These are phyloP conservation scores for Bruchidius siliquastri DNA, from an alignment of 2,888 invertebrate species.

Conservation along the genomic window DNA sequence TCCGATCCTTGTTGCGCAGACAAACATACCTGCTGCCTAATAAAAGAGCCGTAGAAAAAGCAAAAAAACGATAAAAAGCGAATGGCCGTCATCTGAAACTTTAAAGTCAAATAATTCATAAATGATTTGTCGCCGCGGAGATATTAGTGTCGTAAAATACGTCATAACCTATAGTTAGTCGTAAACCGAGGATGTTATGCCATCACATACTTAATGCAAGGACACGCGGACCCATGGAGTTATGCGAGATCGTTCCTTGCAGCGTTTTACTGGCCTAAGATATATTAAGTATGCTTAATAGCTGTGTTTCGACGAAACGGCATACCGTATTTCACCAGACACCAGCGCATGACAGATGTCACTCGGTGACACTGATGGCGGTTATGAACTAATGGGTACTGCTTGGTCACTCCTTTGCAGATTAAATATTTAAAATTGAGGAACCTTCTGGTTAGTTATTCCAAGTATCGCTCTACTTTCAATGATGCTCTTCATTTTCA, in stretches of 20 bases:
- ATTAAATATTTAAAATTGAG: not conserved
- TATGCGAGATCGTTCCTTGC: not conserved
- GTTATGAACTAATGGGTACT: not conserved
- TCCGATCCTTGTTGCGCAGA: not conserved
- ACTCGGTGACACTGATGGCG: not conserved
- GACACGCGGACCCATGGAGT: conserved; percentile 24
- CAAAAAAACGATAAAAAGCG: not conserved
- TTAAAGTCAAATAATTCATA: not conserved
- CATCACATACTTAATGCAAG: conserved; percentile 23
- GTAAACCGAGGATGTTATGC: not conserved
- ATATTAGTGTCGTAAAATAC: not conserved
- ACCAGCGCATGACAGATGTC: not conserved
- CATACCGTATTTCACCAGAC: not conserved
- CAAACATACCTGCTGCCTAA: not conserved
- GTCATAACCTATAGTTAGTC: not conserved
- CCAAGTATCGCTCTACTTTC: too few species aligned
- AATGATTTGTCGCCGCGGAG: not conserved
- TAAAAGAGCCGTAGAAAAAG: not conserved
- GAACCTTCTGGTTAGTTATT: not conserved
- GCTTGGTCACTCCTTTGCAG: not conserved
- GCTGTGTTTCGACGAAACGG: not conserved
- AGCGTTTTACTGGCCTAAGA: not conserved
- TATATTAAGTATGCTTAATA: not conserved
- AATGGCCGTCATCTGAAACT: not conserved
- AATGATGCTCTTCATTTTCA: too few species aligned